A percentile compares a stretch with the other conserved stretches of the same genome.
Conservation (phyloP, 2,113 vertebrate species). For the Tachycineta bicolor region DNA sequence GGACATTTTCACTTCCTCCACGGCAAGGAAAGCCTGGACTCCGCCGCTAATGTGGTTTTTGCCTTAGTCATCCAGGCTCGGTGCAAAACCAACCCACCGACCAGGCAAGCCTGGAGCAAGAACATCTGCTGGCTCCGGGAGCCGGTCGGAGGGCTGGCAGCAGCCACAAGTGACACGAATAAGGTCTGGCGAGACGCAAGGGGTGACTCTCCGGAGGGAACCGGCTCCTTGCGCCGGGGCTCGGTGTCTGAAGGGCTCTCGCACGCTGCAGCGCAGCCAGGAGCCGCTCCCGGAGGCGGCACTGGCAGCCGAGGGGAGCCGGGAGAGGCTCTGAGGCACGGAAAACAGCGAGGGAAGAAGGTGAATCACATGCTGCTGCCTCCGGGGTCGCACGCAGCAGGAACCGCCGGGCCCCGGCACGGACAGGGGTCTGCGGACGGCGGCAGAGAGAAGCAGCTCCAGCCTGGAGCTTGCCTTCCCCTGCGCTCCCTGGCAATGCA, state of each 20-base stretch:
- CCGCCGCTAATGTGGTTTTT: constrained; percentile 18
- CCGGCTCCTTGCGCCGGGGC: not conserved
- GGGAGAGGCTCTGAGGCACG: not conserved
- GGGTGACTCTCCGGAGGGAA: not conserved
- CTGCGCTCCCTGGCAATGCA: fast-evolving
- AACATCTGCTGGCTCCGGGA: constrained; percentile 34
- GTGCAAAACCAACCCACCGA: constrained; percentile 38
- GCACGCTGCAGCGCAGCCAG: not conserved
- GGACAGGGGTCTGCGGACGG: fast-evolving
- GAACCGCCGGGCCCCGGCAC: not conserved
- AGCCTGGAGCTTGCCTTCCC: not conserved
- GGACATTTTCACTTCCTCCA: constrained; percentile 17
- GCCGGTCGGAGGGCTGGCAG: not conserved
- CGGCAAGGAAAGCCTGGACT: constrained; percentile 7
- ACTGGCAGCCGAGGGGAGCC: not conserved
- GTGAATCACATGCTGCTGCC: not conserved
- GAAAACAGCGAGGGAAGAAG: not conserved
- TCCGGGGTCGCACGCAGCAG: not conserved
- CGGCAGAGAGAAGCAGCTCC: not conserved
- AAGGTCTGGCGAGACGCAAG: not conserved
- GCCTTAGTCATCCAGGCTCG: constrained; percentile 66
- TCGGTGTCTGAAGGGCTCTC: not conserved
- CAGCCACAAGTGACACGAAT: not conserved
- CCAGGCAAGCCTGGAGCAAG: not conserved
- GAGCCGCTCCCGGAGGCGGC: not conserved